Percentiles rank a stretch among this genome's conserved stretches.
Conservation (phyloP, 2,113 vertebrate species). For the Ceyx melanurus region DNA sequence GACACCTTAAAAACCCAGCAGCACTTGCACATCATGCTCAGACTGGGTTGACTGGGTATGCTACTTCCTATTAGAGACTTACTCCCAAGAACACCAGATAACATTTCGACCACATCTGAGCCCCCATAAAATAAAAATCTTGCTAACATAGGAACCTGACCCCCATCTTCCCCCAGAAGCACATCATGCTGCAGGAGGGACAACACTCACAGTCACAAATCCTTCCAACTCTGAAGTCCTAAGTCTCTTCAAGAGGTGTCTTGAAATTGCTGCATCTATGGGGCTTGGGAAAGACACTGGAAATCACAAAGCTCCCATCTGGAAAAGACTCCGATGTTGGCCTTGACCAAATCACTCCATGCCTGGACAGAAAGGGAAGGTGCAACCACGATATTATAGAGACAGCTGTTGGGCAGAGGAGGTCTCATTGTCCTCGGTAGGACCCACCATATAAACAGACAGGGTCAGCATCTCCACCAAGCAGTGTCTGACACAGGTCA, state of each 20-base stretch:
- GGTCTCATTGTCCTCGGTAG: not conserved
- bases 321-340: not conserved
- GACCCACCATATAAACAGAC: not conserved
- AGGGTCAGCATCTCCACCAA: not conserved
- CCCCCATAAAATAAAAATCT: not conserved
- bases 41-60: not conserved
- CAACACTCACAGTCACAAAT: not conserved
- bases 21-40: not conserved
- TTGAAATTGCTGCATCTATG: rapidly evolving
- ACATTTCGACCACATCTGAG: not conserved
- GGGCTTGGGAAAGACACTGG: rapidly evolving
- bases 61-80: not conserved
- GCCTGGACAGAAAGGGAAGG: not conserved
- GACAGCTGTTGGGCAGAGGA: not conserved
- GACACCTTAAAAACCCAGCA: not conserved
- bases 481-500: rapidly evolving
- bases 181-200: not conserved
- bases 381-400: not conserved
- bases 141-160: not conserved
- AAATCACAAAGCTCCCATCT: not conserved
- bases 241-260: not conserved
- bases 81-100: not conserved
- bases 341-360: not conserved
- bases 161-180: not conserved
- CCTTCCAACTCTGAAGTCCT: not conserved